Percentiles rank a stretch among this genome's conserved stretches.
These are phyloP conservation scores for Brienomyrus brachyistius DNA, from an alignment of 2,113 vertebrate genomes.

Conservation along the genomic window DNA sequence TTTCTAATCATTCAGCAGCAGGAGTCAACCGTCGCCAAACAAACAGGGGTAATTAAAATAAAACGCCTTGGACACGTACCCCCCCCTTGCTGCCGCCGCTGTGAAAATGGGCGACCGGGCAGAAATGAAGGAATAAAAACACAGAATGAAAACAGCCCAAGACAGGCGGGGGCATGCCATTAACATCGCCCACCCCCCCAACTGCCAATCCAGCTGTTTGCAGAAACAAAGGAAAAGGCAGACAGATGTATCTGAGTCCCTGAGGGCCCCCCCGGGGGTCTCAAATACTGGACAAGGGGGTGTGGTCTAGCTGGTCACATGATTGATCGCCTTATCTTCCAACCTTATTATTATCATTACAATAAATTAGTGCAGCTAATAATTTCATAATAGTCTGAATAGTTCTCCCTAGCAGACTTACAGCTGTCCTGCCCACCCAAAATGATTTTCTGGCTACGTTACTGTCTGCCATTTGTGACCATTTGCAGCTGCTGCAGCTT, in stretches of 20 bases:
- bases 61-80: constrained; percentile 41
- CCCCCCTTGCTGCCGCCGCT: constrained; percentile 33
- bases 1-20: constrained; percentile 76
- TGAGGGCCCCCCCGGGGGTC: not conserved
- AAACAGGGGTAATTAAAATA: constrained; percentile 72
- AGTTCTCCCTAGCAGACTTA: not conserved
- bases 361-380: not conserved
- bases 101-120: constrained; percentile 17
- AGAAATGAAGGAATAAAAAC: constrained; percentile 19
- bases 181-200: not conserved
- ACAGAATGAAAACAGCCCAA: not conserved
- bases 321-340: not conserved
- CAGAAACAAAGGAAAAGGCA: not conserved
- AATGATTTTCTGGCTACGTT: not conserved
- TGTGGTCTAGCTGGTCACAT: not conserved
- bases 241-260: not conserved
- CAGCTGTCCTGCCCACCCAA: not conserved
- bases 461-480: not conserved
- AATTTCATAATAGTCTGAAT: not conserved
- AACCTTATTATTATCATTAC: not conserved
- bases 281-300: not conserved
- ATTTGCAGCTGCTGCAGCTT: not conserved
- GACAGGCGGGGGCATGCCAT: not conserved
- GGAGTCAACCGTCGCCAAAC: constrained; percentile 67
- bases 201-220: not conserved